Base-by-base conservation (phyloP, 2,113 vertebrate species). In the Bufo bufo region DNA sequence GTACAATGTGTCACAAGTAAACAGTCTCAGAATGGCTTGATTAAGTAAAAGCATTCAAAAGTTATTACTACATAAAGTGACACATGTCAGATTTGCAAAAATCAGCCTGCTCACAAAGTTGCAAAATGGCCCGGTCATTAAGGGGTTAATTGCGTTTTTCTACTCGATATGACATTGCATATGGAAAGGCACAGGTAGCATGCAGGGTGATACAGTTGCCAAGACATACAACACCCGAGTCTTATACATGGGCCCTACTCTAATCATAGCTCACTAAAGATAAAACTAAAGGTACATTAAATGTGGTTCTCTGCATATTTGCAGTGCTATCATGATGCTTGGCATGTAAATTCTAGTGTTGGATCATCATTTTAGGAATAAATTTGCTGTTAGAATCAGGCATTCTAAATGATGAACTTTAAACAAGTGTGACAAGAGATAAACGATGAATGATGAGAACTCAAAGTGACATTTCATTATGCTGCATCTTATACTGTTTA, bases 391-490 rank as follows among this genome's bases (percentile, higher is more conserved):
- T 17, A 75, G 72, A 75, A 10, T 75, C 9, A 50, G 47, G 16
- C 17, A 20, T 75, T 75, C 47, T 49, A 19, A 82, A 63, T 82
- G 47, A 61, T 16, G 8, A 82, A 61, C 45, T 17, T 61, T 61
- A 82, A 61, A 56, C 33, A 82, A 23, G 45, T 61, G 19, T 83
- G 61, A 83, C 45, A 83, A 69, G 45, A 50, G 47, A 83, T 69
- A 50, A 66, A 61, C 14, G 59, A 69, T 23, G 49, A 82, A n/a
- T 50, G 81, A 83, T 66, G 19, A 66, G 63, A 50, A 69, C 4
- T 69, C 13, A 20, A 66, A 66, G 45, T 83, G 81, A 69, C 81
- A 83, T 66, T 23, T 66, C 61, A 52, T 83, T n/a, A 83, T n/a
- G 49, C 20, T 1, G 12, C 61, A 66, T 20, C 12, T 81, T 45